A percentile compares a stretch with the other conserved stretches of the same genome.
Evolutionary conservation across 2,888 invertebrate genomes (phyloP).

Genomic region (Alitta virens): DNA sequence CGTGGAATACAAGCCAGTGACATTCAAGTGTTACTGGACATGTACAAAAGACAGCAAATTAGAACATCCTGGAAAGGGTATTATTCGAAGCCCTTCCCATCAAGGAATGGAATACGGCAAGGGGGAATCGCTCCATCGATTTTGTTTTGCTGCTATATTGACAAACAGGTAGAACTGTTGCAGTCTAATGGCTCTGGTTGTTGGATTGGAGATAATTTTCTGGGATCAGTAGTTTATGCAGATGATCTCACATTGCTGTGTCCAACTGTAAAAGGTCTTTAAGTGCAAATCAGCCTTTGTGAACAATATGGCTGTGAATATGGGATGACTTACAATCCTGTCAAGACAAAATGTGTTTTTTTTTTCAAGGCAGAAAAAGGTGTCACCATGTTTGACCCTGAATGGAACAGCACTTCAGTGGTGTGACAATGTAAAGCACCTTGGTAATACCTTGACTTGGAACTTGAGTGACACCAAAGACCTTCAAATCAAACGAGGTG

Average conservation of each 20-base stretch:
- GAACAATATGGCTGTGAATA: background rate
- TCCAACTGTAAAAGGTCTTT: background rate
- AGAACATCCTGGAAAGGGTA: background rate
- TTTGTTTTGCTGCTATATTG: background rate
- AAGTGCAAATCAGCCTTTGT: background rate
- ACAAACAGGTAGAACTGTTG: background rate
- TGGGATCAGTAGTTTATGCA: background rate
- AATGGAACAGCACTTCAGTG: background rate
- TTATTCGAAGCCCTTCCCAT: background rate
- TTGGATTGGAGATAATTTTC: background rate
- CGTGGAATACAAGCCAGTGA: background rate
- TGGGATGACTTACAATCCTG: background rate
- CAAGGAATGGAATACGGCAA: constrained; percentile 1
- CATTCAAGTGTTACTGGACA: background rate
- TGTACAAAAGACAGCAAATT: background rate
- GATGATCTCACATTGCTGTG: background rate
- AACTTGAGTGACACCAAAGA: background rate
- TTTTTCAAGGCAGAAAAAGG: background rate
- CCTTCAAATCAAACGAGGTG: too few relatives aligned
- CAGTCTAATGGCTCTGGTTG: background rate
- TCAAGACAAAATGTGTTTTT: background rate
- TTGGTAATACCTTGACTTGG: background rate
- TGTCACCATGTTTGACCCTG: background rate
- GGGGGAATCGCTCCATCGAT: background rate
- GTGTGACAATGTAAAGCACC: background rate